Conservation (phyloP, 1,140 invertebrate species). For the Atopsyche davidsoni region DNA sequence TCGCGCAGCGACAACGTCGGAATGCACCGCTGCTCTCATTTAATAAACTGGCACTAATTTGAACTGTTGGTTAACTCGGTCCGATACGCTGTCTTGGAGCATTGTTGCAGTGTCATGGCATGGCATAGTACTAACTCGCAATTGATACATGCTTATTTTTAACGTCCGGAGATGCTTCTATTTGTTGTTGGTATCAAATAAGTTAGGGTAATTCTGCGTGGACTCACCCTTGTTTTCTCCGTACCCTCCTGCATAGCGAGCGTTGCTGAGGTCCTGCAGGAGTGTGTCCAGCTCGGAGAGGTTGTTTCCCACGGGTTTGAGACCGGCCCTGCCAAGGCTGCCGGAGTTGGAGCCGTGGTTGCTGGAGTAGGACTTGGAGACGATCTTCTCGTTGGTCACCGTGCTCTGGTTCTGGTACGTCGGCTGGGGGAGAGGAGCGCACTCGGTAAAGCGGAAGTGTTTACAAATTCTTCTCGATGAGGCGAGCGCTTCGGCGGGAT, state of each 20-base stretch:
- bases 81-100: no score
- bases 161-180: no score
- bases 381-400: constrained; percentile 36
- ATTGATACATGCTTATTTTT: no score
- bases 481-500: no score
- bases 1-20: no score
- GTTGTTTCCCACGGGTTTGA: constrained; percentile 61
- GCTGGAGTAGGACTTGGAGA: constrained; percentile 35
- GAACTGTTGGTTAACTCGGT: no score
- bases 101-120: no score
- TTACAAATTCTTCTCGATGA: no score
- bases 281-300: constrained; percentile 87
- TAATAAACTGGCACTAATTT: no score
- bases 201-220: not conserved
- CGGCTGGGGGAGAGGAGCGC: constrained; percentile 36
- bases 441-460: no score
- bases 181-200: not conserved
- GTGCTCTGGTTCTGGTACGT: constrained; percentile 43
- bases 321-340: constrained; percentile 38
- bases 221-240: constrained; percentile 35
- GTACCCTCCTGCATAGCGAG: constrained; percentile 58
- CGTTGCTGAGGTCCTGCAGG: constrained; percentile 84
- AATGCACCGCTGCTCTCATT: no score
- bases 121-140: no score
- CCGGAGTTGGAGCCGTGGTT: constrained; percentile 32